Evolutionary conservation across 64 coral and sea anemone species (phyloP).

Genomic region (Dendrophyllia cribrosa): DNA sequence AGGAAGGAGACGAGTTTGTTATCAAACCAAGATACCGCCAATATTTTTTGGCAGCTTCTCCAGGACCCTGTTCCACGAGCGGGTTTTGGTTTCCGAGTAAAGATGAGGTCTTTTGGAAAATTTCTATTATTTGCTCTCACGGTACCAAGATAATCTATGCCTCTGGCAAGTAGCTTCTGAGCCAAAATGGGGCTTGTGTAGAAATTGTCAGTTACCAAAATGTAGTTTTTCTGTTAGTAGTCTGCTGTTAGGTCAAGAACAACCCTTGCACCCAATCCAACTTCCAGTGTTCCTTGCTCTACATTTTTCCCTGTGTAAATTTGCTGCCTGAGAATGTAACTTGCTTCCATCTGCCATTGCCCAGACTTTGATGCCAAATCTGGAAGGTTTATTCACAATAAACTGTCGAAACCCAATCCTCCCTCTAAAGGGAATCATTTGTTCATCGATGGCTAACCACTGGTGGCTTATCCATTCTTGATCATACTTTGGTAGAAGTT

Average conservation of each 20-base stretch:
- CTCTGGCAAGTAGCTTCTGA: background rate
- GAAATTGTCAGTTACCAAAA: constrained; percentile 13
- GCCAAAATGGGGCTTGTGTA: background rate
- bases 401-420: constrained; percentile 32
- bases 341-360: constrained; percentile 1
- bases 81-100: too few relatives aligned
- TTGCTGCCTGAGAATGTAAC: constrained; percentile 43
- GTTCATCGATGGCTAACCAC: constrained; percentile 8
- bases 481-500: too few relatives aligned
- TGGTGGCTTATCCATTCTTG: background rate
- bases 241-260: background rate
- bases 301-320: constrained; percentile 30
- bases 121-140: constrained; percentile 10
- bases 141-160: constrained; percentile 20
- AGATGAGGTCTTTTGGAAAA: constrained; percentile 32
- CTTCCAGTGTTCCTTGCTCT: background rate
- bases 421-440: constrained; percentile 33
- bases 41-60: background rate
- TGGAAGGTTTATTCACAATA: constrained; percentile 9
- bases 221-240: background rate
- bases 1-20: too few relatives aligned
- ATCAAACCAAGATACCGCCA: constrained; percentile 16
- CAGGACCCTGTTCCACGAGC: background rate
- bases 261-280: constrained; percentile 21
- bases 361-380: constrained; percentile 41